These are phyloP conservation scores for Pachyramphus minor DNA, from an alignment of 2,113 vertebrate genomes.

Conservation along the genomic window DNA sequence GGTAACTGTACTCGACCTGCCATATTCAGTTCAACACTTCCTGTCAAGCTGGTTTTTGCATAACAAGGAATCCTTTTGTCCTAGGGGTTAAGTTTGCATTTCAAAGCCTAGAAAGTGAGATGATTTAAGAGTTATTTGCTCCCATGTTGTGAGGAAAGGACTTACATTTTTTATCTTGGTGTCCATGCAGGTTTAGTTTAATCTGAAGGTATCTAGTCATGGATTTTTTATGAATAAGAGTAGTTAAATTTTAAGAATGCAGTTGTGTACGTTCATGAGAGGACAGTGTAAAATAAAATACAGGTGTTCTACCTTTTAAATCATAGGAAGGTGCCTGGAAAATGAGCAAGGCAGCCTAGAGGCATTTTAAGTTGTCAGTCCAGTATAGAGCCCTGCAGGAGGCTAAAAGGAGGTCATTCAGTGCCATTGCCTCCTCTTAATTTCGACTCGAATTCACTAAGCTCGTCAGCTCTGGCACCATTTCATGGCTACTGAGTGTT, in stretches of 20 bases:
- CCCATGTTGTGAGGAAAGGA: neutral
- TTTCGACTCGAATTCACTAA: neutral
- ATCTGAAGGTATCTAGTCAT: neutral
- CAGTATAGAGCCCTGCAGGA: neutral
- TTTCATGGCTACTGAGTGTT: neutral
- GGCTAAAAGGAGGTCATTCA: neutral
- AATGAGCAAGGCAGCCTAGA: neutral
- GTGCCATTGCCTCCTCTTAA: neutral
- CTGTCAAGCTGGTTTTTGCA: neutral
- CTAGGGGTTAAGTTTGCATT: neutral
- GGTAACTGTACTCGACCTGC: neutral
- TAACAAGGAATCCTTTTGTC: constrained; percentile 18
- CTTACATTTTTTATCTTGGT: neutral
- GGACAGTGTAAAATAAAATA: neutral
- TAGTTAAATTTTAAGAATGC: neutral
- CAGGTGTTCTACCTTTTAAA: neutral
- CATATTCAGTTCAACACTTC: neutral
- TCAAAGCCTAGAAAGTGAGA: neutral
- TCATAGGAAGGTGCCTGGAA: neutral
- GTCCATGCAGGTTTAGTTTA: neutral
- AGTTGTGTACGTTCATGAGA: neutral
- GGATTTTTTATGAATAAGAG: neutral
- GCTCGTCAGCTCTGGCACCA: neutral
- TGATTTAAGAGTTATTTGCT: neutral
- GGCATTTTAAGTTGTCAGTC: neutral